phyloP scores from a whole-genome alignment of 2,888 invertebrate genomes.

The Camptogramma bilineatum region DNA sequence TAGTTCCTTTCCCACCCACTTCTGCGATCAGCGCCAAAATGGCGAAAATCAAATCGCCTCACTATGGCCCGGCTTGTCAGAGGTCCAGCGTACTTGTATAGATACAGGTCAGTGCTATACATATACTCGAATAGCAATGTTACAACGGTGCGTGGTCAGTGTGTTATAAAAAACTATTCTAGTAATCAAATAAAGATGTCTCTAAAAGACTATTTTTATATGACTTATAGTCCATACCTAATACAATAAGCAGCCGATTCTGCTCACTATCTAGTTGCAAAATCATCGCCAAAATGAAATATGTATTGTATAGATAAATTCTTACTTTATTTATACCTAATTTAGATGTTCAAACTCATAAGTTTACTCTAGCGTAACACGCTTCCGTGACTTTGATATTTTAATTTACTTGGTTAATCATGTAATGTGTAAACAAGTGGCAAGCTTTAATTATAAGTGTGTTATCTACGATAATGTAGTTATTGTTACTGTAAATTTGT shows the following conservation, averaged over 20 bases:
- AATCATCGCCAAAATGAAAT: constrained; percentile 17
- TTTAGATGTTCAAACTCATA: constrained; percentile 14
- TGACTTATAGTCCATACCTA: constrained; percentile 53
- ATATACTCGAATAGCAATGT: constrained; percentile 44
- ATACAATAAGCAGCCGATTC: constrained; percentile 16
- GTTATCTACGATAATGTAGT: constrained; percentile 66
- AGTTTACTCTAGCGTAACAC: constrained; percentile 59
- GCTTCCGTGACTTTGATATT: constrained; percentile 53
- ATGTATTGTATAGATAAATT: not conserved
- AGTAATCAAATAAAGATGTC: constrained; percentile 49
- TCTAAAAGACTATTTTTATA: constrained; percentile 64
- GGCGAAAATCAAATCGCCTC: no score
- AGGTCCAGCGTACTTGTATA: no score
- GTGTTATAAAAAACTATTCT: constrained; percentile 49
- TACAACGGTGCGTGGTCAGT: constrained; percentile 49
- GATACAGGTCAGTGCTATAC: no score
- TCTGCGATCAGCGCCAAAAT: no score
- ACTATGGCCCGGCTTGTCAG: no score
- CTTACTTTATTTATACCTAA: constrained; percentile 2
- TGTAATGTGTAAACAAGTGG: constrained; percentile 58
- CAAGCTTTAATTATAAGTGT: constrained; percentile 80
- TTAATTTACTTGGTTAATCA: constrained; percentile 45
- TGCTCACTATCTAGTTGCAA: constrained; percentile 13
- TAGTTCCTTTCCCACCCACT: no score
- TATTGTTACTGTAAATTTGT: constrained; percentile 80